phyloP scores from a whole-genome alignment of 1,140 invertebrate genomes.

The Littorina saxatilis region DNA sequence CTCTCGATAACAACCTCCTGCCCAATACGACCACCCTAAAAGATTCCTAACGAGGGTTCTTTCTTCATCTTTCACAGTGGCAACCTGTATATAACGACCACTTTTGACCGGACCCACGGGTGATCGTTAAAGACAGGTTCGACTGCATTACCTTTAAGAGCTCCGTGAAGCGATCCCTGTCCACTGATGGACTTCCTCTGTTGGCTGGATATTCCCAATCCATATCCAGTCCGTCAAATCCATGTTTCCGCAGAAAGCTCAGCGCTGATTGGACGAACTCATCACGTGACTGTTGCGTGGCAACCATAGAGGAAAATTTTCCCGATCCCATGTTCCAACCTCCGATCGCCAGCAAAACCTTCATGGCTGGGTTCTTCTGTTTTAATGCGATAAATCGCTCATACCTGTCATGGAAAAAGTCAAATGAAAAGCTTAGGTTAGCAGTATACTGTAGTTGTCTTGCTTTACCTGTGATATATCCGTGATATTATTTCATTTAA shows the following conservation, averaged over 20 bases:
- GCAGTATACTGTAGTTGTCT: no score
- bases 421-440: not conserved
- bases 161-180: constrained; percentile 91
- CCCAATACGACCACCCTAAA: no score
- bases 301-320: constrained; percentile 74
- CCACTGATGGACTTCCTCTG: constrained; percentile 91
- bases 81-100: no score
- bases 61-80: no score
- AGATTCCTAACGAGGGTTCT: no score
- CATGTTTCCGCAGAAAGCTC: constrained; percentile 90
- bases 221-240: constrained; percentile 82
- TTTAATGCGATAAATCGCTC: constrained; percentile 79
- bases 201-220: constrained; percentile 97
- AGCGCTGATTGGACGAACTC: constrained; percentile 78
- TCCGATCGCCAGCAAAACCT: constrained; percentile 93
- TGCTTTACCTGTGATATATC: not conserved
- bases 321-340: constrained; percentile 96
- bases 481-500: not conserved
- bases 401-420: constrained; percentile 24
- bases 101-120: no score
- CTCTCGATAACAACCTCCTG: no score
- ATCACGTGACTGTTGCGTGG: constrained; percentile 38
- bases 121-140: no score
- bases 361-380: constrained; percentile 93
- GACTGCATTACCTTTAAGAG: constrained; percentile 84